Conservation (phyloP, 2,797 vertebrate species). For the Anas bernieri region DNA sequence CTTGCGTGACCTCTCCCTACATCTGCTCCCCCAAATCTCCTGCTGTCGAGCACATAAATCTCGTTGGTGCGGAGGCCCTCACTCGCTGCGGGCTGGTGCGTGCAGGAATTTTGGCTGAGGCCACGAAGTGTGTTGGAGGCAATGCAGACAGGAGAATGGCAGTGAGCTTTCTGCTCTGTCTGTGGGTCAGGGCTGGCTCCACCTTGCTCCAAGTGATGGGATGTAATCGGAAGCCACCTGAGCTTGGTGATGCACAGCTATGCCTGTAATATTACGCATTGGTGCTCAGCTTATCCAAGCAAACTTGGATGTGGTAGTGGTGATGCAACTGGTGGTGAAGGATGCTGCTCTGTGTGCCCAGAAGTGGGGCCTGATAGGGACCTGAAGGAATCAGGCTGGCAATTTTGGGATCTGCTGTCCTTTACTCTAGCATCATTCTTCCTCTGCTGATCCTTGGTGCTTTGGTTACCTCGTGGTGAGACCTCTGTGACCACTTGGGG, state of each 20-base stretch:
- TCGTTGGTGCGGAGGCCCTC: not conserved
- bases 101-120: slow-evolving; percentile 1
- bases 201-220: not conserved
- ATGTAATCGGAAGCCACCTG: not conserved
- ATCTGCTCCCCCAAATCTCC: slow-evolving; percentile 42
- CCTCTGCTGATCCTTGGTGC: not conserved
- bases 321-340: not conserved
- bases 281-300: not conserved
- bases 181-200: fast-evolving
- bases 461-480: not conserved
- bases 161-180: not conserved
- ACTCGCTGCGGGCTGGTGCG: fast-evolving
- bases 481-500: not conserved
- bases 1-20: not conserved
- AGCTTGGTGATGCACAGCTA: not conserved
- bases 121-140: fast-evolving
- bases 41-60: slow-evolving; percentile 28
- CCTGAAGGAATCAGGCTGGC: not conserved
- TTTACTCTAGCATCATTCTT: not conserved
- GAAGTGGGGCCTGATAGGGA: no score
- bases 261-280: not conserved
- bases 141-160: not conserved
- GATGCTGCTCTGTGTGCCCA: not conserved
- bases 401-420: not conserved
- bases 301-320: fast-evolving